Base-by-base conservation (phyloP, 2,797 vertebrate genomes). In the Oophaga sylvatica region DNA sequence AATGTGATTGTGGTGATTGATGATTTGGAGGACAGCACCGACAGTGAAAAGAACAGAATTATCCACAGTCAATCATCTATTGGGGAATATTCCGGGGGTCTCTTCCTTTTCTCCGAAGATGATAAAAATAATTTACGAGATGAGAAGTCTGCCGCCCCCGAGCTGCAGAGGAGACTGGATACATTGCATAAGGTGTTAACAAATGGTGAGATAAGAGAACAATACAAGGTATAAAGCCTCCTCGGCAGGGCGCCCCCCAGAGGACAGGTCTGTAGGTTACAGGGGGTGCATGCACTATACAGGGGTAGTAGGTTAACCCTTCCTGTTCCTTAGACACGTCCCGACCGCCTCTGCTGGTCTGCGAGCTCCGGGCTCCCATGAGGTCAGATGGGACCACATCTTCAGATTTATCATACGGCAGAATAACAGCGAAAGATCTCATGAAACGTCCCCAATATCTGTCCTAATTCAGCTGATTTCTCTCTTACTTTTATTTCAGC, bases 1-100 rank as follows among this genome's bases (percentile, higher is more conserved):
- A 70, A 70, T 35, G 68, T 70, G 68, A 70, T 70, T 70, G 68
- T 70, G 68, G 68, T 70, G 68, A 70, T 70, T 35, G 68, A 70
- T 70, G 68, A 70, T 70, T 16, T 70, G 68, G 68, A 70, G 13
- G 1, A 15, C 15, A 70, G 5, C 68, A 16, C 4, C 17, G 68
- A 35, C 29, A 1, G 5, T 16, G 68, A 35, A 1, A 7, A 17
- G 31, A 15, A 15, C 29, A 70, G 29, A 16, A 70, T 70, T 35
- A 3, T 35, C 29, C 0, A 0, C 5, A 19, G 3, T 70, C 68
- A 70, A 29, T 15, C 29, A 5, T 13, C 13, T 70, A 70, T 70
- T 8, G 6, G 1, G 29, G 5, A 17, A 35, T 19, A 17, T 17
- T 70, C 68, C 68, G 2, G 29, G 13, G 1, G 31, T 12, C 31